Evolutionary conservation across 2,888 invertebrate species (phyloP).

Genomic region (Adelognathus sp.): DNA sequence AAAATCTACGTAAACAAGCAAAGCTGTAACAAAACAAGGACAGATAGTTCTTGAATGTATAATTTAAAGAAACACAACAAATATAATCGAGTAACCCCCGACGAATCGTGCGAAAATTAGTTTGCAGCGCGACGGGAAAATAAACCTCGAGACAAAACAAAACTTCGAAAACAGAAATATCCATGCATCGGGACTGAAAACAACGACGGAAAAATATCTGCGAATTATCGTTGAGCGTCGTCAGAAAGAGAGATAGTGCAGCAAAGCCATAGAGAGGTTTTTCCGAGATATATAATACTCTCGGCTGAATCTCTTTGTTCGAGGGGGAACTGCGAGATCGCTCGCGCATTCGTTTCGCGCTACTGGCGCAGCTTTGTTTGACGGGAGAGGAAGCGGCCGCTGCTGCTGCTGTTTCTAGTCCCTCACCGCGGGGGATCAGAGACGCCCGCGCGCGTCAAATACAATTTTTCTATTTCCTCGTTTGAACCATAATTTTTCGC

Average conservation of each 20-base stretch:
- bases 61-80: background rate
- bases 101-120: slow-evolving; percentile 54
- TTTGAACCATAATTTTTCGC: background rate
- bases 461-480: slow-evolving; percentile 23
- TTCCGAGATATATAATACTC: background rate
- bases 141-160: background rate
- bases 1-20: background rate
- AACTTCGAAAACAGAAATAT: background rate
- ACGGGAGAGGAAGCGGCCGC: slow-evolving; percentile 56
- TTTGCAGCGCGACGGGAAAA: slow-evolving; percentile 50
- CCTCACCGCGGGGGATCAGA: background rate
- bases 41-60: background rate
- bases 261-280: too few relatives aligned
- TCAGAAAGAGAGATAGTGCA: slow-evolving; percentile 36
- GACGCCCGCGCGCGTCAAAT: background rate
- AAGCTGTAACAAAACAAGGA: slow-evolving; percentile 1
- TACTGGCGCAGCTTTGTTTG: slow-evolving; percentile 77
- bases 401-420: slow-evolving; percentile 6
- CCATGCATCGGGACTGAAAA: background rate
- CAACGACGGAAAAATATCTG: slow-evolving; percentile 15
- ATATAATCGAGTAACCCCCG: slow-evolving; percentile 10
- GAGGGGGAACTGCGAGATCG: slow-evolving; percentile 52
- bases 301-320: slow-evolving; percentile 72
- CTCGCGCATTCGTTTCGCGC: slow-evolving; percentile 73
- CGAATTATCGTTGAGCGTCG: background rate